phyloP scores from a whole-genome alignment of 2,113 vertebrate species.

The Eublepharis macularius region DNA sequence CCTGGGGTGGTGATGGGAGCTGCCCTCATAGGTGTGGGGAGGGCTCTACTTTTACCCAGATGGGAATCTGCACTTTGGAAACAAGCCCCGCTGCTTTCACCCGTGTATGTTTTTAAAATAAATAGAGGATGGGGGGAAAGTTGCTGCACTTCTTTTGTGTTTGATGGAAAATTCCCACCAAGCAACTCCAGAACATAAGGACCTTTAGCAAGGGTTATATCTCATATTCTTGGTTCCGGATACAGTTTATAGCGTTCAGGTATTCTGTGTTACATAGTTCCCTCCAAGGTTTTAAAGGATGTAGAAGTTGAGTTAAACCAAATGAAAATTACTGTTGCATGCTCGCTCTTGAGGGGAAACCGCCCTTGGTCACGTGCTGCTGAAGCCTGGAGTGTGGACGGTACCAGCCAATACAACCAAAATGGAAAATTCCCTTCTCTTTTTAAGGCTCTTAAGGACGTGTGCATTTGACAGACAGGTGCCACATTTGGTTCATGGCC shows the following conservation, averaged over 20 bases:
- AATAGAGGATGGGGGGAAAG: not conserved
- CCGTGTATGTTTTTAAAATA: not conserved
- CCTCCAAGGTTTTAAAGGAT: not conserved
- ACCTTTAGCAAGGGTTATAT: not conserved
- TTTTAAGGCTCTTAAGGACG: not conserved
- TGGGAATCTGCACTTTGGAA: not conserved
- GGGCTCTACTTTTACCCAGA: not conserved
- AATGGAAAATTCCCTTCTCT: conserved; percentile 11
- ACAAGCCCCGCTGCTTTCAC: not conserved
- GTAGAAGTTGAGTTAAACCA: not conserved
- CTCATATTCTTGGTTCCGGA: not conserved
- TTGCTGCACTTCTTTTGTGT: not conserved
- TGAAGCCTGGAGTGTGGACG: not conserved
- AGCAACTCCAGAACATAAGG: not conserved
- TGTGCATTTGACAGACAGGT: not conserved
- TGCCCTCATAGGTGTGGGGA: not conserved
- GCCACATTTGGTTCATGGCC: not conserved
- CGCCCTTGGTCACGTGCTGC: not conserved
- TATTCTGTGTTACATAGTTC: not conserved
- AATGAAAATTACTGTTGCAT: not conserved
- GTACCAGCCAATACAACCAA: not conserved
- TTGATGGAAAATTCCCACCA: not conserved
- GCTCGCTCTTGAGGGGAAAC: not conserved
- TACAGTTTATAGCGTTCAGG: not conserved
- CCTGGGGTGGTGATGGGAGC: not conserved